Base-by-base conservation (phyloP, 2,113 vertebrate species). In the Bufo gargarizans region DNA sequence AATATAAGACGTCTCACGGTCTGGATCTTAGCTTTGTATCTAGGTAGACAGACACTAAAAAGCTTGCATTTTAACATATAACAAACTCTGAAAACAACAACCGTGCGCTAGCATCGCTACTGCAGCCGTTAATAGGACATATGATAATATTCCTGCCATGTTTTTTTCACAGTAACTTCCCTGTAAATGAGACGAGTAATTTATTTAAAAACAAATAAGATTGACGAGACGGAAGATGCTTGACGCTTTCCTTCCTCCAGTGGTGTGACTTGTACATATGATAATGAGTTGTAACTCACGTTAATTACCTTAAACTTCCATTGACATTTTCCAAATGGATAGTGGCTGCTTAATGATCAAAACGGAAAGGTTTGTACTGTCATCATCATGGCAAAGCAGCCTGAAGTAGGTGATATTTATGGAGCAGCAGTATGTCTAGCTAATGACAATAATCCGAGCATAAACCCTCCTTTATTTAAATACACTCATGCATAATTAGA, bases 241-340 rank as follows among this genome's bases (percentile, higher is more conserved):
- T 86, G 53, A 20, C 72, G 58, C 17, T 22, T 77, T 59, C 56
- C 56, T 45, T 86, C 22, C 53, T 49, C 50, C 72, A 16, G 12
- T 53, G 43, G 77, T 59, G 84, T 59, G 14, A 16, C 22, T n/a
- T 77, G 58, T 45, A 77, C 58, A 65, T 63, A 55, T 59, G 53
- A 78, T 86, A 65, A 86, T 86, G 74, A 86, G 74, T 33, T 78
- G 71, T 76, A 85, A 63, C 55, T 85, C 55, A 4, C 74, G 76
- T 63, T 86, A 86, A 86, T 86, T 79, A 79, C 85, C 22, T 77
- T 78, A 53, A 79, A 79, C 74, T 79, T 86, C 85, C 76, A 86
- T 67, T 86, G 76, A 86, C 85, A 86, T 86, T 86, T 86, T 65
- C 59, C 58, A 67, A 86, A 86, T 78, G 56, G 47, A 78, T 86